Base-by-base conservation (phyloP, 2,797 vertebrate genomes). In the Xerus rutilus region DNA sequence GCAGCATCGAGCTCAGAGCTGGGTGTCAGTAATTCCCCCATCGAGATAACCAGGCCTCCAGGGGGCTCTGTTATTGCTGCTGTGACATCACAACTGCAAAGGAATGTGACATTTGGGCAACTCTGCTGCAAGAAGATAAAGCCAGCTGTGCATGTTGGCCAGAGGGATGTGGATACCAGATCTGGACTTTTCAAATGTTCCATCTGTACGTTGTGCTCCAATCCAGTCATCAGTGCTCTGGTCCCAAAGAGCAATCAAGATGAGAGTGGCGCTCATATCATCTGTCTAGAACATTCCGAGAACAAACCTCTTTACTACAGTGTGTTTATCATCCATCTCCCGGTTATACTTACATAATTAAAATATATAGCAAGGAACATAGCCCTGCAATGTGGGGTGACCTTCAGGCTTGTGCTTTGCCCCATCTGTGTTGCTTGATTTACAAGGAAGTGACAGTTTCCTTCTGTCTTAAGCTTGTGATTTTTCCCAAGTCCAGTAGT, bases 361-460 rank as follows among this genome's bases (percentile, higher is more conserved):
- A 94, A 79, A 81, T 93, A 85, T 1, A 95, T 39, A 88, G 92
- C 43, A 97, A 98, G 93, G 92, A 2, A 97, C 97, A 91, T 3
- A 97, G 43, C 97, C 96, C 74, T 35, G 5, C 30, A 86, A 74
- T 86, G 72, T 96, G 64, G 32, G 85, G 92, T 95, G 95, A 96
- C 97, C 93, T 97, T 70, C 94, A 82, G 97, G 91, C 7, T 93
- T 82, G 43, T 1, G 2, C 84, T 97, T 96, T 95, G 28, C 91
- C 49, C 10, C 57, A 89, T 92, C 97, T 70, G 89, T 86, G 82
- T 95, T 91, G 86, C 96, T 98, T 95, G 89, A 97, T 97, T 98
- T 98, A 97, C 84, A 95, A 97, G 88, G 73, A 98, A 96, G 54
- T 85, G 79, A 86, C 96, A 97, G 73, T 30, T 97, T 97, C 52